A percentile compares a stretch with the other conserved stretches of the same genome.
These are phyloP conservation scores for Mixornis gularis DNA, from an alignment of 2,113 vertebrate genomes.

Conservation along the genomic window DNA sequence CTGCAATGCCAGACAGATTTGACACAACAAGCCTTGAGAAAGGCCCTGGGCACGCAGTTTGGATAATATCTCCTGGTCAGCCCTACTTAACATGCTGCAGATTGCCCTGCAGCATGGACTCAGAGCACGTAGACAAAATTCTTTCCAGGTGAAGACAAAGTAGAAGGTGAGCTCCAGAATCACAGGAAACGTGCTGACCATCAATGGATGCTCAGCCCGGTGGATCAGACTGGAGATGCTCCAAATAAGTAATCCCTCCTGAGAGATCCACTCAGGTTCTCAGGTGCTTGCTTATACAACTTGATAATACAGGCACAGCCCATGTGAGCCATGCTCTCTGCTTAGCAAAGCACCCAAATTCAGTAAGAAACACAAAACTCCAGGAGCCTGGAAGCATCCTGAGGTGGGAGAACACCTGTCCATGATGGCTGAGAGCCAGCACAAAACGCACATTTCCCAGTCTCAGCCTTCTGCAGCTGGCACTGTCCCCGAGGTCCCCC, in stretches of 20 bases:
- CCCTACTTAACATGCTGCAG: background rate
- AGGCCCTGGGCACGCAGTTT: background rate
- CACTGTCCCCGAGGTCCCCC: background rate
- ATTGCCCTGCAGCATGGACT: background rate
- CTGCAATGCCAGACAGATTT: background rate
- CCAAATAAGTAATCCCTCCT: background rate
- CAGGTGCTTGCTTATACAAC: background rate
- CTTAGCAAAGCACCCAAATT: background rate
- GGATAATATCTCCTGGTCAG: background rate
- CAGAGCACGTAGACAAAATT: background rate
- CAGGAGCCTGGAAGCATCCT: background rate
- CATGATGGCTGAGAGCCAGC: fast-evolving
- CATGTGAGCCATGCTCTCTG: background rate
- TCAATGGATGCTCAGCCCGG: background rate
- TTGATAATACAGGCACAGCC: background rate
- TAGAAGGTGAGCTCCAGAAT: background rate
- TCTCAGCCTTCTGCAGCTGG: background rate
- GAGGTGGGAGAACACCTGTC: background rate
- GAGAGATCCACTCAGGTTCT: background rate
- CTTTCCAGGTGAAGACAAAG: background rate
- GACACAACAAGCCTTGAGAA: background rate
- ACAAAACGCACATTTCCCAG: background rate
- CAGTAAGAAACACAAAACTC: background rate
- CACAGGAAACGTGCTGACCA: background rate
- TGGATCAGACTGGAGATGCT: background rate